Conservation (phyloP, 2,113 vertebrate species). For the Mandrillus leucophaeus region DNA sequence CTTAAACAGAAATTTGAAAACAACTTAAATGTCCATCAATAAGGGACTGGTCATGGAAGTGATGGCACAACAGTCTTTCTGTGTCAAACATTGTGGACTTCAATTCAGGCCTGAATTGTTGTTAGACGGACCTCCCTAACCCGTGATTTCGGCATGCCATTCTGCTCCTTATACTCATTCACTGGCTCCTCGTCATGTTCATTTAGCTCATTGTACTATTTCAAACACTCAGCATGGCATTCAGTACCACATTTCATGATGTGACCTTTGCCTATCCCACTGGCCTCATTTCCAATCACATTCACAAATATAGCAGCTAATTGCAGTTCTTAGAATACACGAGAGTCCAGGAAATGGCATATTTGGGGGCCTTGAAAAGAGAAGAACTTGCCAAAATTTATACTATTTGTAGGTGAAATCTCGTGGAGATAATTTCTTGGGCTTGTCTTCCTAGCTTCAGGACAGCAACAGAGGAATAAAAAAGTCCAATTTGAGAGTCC, state of each 20-base stretch:
- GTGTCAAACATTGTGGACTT: not conserved
- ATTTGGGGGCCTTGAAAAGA: not conserved
- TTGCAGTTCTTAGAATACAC: not conserved
- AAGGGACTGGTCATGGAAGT: not conserved
- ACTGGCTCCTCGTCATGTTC: not conserved
- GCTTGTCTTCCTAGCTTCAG: not conserved
- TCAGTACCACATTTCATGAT: not conserved
- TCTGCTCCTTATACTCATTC: not conserved
- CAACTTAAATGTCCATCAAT: not conserved
- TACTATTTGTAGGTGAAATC: not conserved
- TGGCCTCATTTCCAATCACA: not conserved
- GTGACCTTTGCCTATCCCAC: too few relatives aligned
- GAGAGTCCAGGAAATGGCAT: not conserved
- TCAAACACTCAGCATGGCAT: not conserved
- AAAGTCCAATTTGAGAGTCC: not conserved
- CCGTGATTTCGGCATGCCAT: accelerated
- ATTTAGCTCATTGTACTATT: not conserved
- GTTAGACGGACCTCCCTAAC: not conserved
- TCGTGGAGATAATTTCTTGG: not conserved
- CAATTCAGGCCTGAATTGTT: not conserved
- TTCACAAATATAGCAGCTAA: not conserved
- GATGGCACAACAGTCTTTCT: not conserved
- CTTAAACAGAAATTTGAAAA: not conserved
- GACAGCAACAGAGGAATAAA: not conserved
- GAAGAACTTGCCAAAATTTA: not conserved